These are phyloP conservation scores for Chionis minor DNA, from an alignment of 2,113 vertebrate genomes.

Conservation along the genomic window DNA sequence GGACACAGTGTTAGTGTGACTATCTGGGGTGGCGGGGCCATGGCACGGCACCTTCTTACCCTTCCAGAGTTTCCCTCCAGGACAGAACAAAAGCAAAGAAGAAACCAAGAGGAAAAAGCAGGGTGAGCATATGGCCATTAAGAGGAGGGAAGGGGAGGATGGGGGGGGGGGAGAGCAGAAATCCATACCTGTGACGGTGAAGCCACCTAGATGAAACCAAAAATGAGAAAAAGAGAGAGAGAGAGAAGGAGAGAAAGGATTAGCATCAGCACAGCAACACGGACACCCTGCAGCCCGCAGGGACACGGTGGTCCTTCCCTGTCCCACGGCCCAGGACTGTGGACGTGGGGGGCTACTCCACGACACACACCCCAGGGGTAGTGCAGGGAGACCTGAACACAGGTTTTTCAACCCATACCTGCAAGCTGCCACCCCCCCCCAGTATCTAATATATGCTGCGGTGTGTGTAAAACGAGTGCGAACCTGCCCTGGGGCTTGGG, in stretches of 20 bases:
- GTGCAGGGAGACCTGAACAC: not conserved
- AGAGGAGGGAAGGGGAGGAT: not conserved
- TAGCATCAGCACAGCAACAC: not conserved
- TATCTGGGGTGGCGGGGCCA: rapidly evolving
- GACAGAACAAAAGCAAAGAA: constrained; percentile 54
- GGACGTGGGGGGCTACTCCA: not conserved
- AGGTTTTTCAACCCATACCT: not conserved
- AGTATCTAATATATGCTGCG: not conserved
- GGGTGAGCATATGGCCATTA: not conserved
- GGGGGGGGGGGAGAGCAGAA: constrained; percentile 12
- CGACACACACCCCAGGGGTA: not conserved
- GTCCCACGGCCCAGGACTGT: not conserved
- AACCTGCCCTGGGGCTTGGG: not conserved
- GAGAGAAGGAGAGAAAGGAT: constrained; percentile 44
- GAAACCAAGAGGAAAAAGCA: constrained; percentile 53
- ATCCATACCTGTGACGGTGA: constrained; percentile 84
- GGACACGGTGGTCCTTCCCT: not conserved
- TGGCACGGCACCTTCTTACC: constrained; percentile 62
- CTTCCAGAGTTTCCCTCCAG: constrained; percentile 76
- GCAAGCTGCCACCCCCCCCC: not conserved
- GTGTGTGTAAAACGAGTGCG: not conserved
- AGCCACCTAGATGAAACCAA: constrained; percentile 75
- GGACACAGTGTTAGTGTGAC: not conserved
- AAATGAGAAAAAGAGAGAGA: constrained; percentile 24
- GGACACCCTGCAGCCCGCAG: not conserved